These are phyloP conservation scores for Trachymyrmex septentrionalis DNA, from an alignment of 1,140 invertebrate genomes.

Conservation along the genomic window DNA sequence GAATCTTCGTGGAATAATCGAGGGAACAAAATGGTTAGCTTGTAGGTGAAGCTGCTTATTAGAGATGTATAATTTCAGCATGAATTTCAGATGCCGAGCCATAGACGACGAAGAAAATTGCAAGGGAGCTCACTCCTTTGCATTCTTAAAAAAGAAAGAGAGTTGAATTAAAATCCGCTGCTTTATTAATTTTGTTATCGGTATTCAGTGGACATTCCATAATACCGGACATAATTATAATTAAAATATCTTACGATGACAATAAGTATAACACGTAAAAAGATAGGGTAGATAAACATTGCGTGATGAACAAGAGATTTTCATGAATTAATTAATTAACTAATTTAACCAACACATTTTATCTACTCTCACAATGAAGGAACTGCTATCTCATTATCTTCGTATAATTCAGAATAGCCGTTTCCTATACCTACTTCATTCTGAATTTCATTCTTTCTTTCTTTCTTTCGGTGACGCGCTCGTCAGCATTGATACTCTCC, in stretches of 20 bases:
- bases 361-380: not conserved
- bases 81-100: slow-evolving; percentile 4
- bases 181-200: slow-evolving; percentile 28
- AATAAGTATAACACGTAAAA: not conserved
- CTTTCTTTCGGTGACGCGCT: slow-evolving; percentile 1
- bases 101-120: slow-evolving; percentile 6
- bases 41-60: slow-evolving; percentile 1
- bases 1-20: not conserved
- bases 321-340: not conserved
- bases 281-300: not conserved
- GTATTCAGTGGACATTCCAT: not conserved
- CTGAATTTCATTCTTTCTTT: not conserved
- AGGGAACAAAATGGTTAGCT: not conserved
- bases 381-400: slow-evolving; percentile 24
- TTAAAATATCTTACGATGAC: not conserved
- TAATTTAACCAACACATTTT: not conserved
- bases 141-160: slow-evolving; percentile 1
- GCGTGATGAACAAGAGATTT: not conserved
- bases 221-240: not conserved
- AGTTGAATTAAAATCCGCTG: slow-evolving; percentile 1
- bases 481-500: slow-evolving; percentile 10
- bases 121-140: not conserved
- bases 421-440: slow-evolving; percentile 28
- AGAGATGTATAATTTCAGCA: slow-evolving; percentile 7
- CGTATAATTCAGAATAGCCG: slow-evolving; percentile 7